Conservation (phyloP, 2,888 invertebrate species). For the Tethea ocularis region DNA sequence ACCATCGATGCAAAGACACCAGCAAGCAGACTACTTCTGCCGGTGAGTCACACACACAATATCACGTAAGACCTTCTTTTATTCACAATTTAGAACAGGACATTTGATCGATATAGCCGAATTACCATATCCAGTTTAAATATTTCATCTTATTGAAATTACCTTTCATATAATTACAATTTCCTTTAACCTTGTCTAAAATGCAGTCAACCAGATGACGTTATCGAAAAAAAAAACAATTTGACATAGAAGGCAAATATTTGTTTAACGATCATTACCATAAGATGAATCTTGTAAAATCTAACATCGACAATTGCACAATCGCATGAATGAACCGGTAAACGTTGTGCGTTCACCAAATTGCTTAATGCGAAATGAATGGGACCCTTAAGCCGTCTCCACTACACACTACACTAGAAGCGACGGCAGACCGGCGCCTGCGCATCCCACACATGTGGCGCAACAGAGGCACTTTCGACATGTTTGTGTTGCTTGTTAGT, state of each 20-base stretch:
- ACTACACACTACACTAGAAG: conserved; percentile 56
- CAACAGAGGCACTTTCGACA: conserved; percentile 80
- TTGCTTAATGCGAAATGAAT: conserved; percentile 82
- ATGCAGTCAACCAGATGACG: conserved; percentile 14
- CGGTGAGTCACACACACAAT: conserved; percentile 55
- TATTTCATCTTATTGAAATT: conserved; percentile 19
- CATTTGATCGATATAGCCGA: conserved; percentile 35
- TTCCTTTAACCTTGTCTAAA: conserved; percentile 39
- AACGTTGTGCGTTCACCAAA: conserved; percentile 75
- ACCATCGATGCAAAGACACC: conserved; percentile 48
- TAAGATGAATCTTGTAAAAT: conserved; percentile 48
- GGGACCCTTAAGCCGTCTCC: conserved; percentile 71
- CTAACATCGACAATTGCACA: conserved; percentile 62
- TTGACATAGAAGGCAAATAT: conserved; percentile 24
- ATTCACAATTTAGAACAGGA: conserved; percentile 42
- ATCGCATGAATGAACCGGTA: conserved; percentile 76
- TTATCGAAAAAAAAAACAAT: conserved; percentile 12
- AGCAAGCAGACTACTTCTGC: conserved; percentile 58
- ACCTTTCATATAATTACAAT: conserved; percentile 23
- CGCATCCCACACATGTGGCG: conserved; percentile 81
- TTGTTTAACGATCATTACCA: conserved; percentile 32
- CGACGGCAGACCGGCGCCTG: conserved; percentile 68
- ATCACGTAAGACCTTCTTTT: conserved; percentile 46
- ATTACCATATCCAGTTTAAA: conserved; percentile 34
- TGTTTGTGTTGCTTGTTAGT: conserved; percentile 75